These are phyloP conservation scores for Chaetura pelagica DNA, from an alignment of 2,113 vertebrate species.

Conservation along the genomic window DNA sequence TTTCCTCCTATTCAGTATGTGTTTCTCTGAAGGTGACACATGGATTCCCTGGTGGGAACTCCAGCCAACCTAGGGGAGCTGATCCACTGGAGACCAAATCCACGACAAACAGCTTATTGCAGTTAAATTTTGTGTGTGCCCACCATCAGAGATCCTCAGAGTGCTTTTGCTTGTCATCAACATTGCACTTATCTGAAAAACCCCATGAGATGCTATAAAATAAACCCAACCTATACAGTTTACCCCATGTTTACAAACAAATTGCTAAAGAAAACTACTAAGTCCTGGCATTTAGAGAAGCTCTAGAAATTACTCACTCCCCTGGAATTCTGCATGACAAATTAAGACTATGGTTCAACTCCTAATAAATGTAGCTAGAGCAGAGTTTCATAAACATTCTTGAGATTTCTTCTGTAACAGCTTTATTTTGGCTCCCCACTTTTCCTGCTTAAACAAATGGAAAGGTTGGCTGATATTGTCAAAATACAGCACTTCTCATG, in stretches of 20 bases:
- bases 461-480: constrained; percentile 79
- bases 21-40: not conserved
- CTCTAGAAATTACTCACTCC: constrained; percentile 76
- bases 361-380: constrained; percentile 76
- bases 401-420: constrained; percentile 77
- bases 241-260: constrained; percentile 72
- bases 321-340: constrained; percentile 79
- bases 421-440: constrained; percentile 80
- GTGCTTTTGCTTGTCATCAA: constrained; percentile 43
- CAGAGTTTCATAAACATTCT: constrained; percentile 79
- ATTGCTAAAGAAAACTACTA: constrained; percentile 68
- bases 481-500: constrained; percentile 77
- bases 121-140: not conserved
- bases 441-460: constrained; percentile 81
- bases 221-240: constrained; percentile 41
- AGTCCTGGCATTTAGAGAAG: constrained; percentile 70
- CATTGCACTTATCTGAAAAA: constrained; percentile 51
- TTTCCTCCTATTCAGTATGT: not conserved
- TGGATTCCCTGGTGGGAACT: not conserved
- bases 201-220: constrained; percentile 32
- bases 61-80: not conserved
- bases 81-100: not conserved
- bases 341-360: constrained; percentile 68
- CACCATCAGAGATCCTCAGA: constrained; percentile 27
- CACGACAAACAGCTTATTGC: not conserved